phyloP scores from a whole-genome alignment of 2,113 vertebrate genomes.

The Dissostichus mawsoni region DNA sequence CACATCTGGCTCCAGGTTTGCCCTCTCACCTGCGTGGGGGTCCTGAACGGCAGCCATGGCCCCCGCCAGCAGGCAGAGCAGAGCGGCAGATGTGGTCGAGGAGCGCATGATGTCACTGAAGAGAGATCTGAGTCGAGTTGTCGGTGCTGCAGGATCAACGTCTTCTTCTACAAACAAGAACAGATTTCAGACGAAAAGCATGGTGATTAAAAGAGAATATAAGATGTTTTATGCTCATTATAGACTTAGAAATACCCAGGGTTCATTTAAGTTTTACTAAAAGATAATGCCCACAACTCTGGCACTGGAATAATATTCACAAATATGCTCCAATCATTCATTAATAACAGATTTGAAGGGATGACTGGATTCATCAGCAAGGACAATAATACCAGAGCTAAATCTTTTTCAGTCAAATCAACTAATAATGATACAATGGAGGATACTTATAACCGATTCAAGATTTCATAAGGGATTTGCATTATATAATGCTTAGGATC shows the following conservation, averaged over 20 bases:
- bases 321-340: background rate
- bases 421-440: background rate
- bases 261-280: background rate
- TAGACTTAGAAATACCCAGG: background rate
- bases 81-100: constrained; percentile 9
- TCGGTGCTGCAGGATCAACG: background rate
- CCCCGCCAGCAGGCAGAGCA: constrained; percentile 68
- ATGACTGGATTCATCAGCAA: background rate
- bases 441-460: background rate
- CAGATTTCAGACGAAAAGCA: background rate
- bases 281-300: background rate
- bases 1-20: background rate
- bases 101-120: constrained; percentile 65
- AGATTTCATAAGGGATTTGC: background rate
- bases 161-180: constrained; percentile 8
- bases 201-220: background rate
- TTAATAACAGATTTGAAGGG: background rate
- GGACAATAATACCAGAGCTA: background rate
- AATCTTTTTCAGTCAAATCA: too few species aligned
- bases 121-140: constrained; percentile 10
- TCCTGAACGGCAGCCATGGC: constrained; percentile 44
- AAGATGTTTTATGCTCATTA: background rate
- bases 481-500: background rate
- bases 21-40: constrained; percentile 66
- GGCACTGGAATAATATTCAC: background rate